Evolutionary conservation across 2,797 vertebrate species (phyloP), one percentile per base, ranked within the genome.

Genomic region (Falco rusticolus): DNA sequence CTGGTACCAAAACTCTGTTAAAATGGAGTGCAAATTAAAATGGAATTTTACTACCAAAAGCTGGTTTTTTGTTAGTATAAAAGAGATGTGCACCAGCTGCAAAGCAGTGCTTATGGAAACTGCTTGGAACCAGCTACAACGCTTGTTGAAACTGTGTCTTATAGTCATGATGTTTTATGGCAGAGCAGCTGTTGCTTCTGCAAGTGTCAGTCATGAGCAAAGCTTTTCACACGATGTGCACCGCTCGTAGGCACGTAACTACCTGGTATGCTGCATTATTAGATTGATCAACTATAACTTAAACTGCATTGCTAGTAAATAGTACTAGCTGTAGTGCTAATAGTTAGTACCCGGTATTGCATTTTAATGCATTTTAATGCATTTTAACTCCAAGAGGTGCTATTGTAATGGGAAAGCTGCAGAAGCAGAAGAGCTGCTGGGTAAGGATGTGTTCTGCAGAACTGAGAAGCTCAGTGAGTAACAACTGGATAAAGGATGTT

Each of bases 151-250:
- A 9, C 9, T 6, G 22, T 4, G 13, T 12, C 43, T 77, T 14
- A 0, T 1, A 3, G n/a, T 0, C 13, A 12, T 0, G 45, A 0
- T 50, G 75, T 19, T 48, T 39, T 5, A 8, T 14, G 57, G 57
- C 5, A 14, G 48, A 60, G 41, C 60, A 86, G 57, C 72, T 16
- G 5, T 19, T 15, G 64, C 8, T 79, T 53, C 65, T 65, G 76
- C 28, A 5, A 7, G 33, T 0, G 25, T 6, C 19, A 3, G 0
- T 8, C 0, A 0, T 2, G 10, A n/a, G 33, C 82, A 80, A 33
- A 70, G 68, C 24, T 57, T 54, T 21, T 22, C 18, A 3, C 7
- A 0, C 19, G 10, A 1, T 0, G 50, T 5, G 10, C 19, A 5
- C 16, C 1, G 4, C 33, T 9, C 18, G 15, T 3, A 64, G 79